A percentile compares a stretch with the other conserved stretches of the same genome.
These are phyloP conservation scores for Dichetophora obliterata DNA, from an alignment of 2,888 invertebrate genomes.

Conservation along the genomic window DNA sequence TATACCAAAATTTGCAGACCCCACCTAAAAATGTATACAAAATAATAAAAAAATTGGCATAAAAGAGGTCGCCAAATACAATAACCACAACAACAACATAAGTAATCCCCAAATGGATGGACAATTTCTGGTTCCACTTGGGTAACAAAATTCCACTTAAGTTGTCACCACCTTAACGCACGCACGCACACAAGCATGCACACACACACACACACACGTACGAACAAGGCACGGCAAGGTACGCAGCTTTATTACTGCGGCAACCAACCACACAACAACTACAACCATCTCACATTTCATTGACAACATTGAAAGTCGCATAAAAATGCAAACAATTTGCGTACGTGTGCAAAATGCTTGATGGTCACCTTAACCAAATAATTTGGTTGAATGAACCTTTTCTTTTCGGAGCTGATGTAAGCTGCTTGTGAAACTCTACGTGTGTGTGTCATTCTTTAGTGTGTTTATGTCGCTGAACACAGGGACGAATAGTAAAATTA, in stretches of 20 bases:
- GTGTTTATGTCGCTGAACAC: too few relatives aligned
- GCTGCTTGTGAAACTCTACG: too few relatives aligned
- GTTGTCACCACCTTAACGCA: slow-evolving; percentile 46
- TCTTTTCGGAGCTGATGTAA: too few relatives aligned
- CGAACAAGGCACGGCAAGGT: too few relatives aligned
- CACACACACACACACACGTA: not conserved
- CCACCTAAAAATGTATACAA: not conserved
- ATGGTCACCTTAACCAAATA: slow-evolving; percentile 44
- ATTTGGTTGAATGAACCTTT: too few relatives aligned
- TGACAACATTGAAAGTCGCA: slow-evolving; percentile 41
- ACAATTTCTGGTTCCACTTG: slow-evolving; percentile 48
- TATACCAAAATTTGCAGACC: slow-evolving; percentile 6
- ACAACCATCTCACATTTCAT: not conserved
- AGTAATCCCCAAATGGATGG: slow-evolving; percentile 47
- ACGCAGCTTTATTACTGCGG: not conserved
- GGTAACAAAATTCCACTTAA: slow-evolving; percentile 49
- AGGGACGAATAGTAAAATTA: too few relatives aligned
- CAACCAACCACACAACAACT: not conserved
- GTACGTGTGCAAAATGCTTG: slow-evolving; percentile 52
- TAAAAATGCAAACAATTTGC: slow-evolving; percentile 53
- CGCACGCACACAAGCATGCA: not conserved
- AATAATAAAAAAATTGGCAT: not conserved
- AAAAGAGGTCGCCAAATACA: not conserved
- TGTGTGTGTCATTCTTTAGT: too few relatives aligned
- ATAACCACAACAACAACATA: slow-evolving; percentile 13